phyloP scores from a whole-genome alignment of 1,140 invertebrate species.

The Neodiprion fabricii region DNA sequence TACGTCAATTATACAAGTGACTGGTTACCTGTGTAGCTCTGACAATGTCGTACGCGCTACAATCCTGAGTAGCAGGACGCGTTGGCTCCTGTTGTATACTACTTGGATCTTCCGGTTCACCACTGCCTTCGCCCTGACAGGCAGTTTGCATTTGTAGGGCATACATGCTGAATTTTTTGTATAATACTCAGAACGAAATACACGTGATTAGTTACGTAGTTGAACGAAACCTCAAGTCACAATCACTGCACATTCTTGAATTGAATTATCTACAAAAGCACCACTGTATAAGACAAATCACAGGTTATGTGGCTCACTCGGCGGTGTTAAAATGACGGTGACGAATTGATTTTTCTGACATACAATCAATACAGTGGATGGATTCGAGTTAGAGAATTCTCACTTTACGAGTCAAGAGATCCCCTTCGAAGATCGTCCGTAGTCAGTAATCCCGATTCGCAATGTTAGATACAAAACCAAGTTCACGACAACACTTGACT shows the following conservation, averaged over 20 bases:
- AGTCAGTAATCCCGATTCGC: not conserved
- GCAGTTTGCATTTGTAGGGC: constrained; percentile 56
- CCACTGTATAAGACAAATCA: not conserved
- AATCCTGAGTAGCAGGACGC: constrained; percentile 67
- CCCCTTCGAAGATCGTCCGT: not conserved
- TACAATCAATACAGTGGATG: not conserved
- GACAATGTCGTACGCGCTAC: constrained; percentile 89
- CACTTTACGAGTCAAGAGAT: not conserved
- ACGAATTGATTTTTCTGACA: not conserved
- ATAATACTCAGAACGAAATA: not conserved
- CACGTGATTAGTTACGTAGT: not conserved
- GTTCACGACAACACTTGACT: not conserved
- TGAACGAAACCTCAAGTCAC: too few species aligned
- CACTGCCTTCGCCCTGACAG: constrained; percentile 53
- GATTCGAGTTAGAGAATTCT: not conserved
- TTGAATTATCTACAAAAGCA: not conserved
- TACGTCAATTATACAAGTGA: not conserved
- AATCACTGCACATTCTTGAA: too few species aligned
- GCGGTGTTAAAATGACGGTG: not conserved
- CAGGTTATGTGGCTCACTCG: not conserved
- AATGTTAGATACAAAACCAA: not conserved
- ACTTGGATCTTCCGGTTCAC: constrained; percentile 48
- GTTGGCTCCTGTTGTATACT: constrained; percentile 55
- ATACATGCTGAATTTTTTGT: constrained; percentile 47
- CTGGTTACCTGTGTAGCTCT: constrained; percentile 83